Conservation (phyloP, 1,140 invertebrate genomes). For the Drosophila nasuta region DNA sequence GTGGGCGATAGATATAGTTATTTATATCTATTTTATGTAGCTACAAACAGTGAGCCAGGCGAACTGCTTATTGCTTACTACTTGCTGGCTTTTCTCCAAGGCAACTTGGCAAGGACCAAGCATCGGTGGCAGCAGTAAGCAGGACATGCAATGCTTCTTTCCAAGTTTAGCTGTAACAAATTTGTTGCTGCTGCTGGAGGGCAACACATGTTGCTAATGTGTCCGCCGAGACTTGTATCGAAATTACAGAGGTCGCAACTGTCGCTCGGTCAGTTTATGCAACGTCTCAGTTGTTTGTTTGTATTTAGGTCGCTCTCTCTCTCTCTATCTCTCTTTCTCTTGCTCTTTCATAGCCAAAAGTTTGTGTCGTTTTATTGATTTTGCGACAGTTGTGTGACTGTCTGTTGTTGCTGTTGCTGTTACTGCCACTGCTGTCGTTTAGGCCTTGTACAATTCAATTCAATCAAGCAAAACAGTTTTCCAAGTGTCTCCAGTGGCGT, state of each 20-base stretch:
- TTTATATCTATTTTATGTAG: constrained; percentile 55
- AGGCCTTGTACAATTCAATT: constrained; percentile 75
- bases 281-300: constrained; percentile 26
- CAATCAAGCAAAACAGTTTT: constrained; percentile 77
- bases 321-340: too few relatives aligned
- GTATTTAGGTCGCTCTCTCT: constrained; percentile 19
- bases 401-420: background rate
- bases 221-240: constrained; percentile 75
- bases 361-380: constrained; percentile 65
- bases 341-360: constrained; percentile 26
- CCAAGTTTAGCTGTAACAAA: constrained; percentile 41
- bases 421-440: constrained; percentile 47
- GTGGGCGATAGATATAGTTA: constrained; percentile 36
- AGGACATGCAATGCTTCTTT: constrained; percentile 25
- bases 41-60: constrained; percentile 4
- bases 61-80: constrained; percentile 13
- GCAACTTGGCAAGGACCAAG: background rate
- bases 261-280: constrained; percentile 46
- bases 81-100: constrained; percentile 1
- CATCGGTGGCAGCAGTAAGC: background rate
- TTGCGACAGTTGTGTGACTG: constrained; percentile 70
- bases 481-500: constrained; percentile 77
- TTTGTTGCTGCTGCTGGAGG: constrained; percentile 53
- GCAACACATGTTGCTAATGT: constrained; percentile 82
- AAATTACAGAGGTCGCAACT: constrained; percentile 75